Conservation (phyloP, 2,888 invertebrate genomes). For the Dyspetes luteomarginatus region DNA sequence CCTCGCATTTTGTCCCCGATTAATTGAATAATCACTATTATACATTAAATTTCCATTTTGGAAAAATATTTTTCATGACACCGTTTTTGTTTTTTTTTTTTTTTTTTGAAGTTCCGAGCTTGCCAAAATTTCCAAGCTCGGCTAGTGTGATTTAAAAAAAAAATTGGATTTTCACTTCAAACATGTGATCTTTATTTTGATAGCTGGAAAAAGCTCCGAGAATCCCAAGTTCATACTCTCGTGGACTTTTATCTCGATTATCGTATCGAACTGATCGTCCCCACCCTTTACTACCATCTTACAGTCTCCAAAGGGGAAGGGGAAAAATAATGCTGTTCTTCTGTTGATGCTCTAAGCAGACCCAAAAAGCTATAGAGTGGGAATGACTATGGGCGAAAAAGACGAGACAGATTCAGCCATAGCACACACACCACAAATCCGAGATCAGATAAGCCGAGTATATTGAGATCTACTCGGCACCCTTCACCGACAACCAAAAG, state of each 20-base stretch:
- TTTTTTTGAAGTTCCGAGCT: neutral
- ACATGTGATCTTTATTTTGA: neutral
- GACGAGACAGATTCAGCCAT: constrained; percentile 36
- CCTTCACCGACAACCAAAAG: constrained; percentile 32
- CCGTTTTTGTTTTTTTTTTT: too few relatives aligned
- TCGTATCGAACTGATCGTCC: constrained; percentile 36
- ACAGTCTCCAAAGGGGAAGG: constrained; percentile 14
- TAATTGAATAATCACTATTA: constrained; percentile 7
- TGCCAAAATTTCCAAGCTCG: neutral
- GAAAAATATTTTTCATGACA: too few relatives aligned
- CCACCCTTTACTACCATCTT: neutral
- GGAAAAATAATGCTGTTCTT: constrained; percentile 4
- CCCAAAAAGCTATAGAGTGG: constrained; percentile 65
- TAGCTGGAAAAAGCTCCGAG: neutral
- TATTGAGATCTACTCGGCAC: constrained; percentile 74
- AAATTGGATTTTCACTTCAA: too few relatives aligned
- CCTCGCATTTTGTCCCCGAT: neutral
- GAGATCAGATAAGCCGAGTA: constrained; percentile 77
- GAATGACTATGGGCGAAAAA: constrained; percentile 73
- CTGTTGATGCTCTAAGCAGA: too few relatives aligned
- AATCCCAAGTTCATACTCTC: neutral
- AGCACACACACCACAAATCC: constrained; percentile 72
- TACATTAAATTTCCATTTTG: neutral
- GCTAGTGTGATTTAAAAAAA: too few relatives aligned
- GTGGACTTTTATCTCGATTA: constrained; percentile 28